These are phyloP conservation scores for Brevimyrus niger DNA, from an alignment of 2,113 vertebrate species.

Conservation along the genomic window DNA sequence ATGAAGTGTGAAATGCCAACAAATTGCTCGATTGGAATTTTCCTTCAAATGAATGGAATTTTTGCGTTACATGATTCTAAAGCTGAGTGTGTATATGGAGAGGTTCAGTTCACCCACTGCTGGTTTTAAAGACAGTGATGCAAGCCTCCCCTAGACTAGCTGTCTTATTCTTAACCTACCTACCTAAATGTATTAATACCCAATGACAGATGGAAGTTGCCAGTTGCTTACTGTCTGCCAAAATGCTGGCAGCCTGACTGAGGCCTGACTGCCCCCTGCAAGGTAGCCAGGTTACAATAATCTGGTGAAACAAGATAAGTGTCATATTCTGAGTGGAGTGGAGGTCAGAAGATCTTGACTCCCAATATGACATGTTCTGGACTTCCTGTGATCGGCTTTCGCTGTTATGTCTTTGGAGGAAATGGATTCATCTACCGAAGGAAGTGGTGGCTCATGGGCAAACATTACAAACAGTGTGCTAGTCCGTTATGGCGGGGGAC, in stretches of 20 bases:
- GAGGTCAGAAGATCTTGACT: background rate
- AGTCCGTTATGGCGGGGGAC: background rate
- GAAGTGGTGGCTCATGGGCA: background rate
- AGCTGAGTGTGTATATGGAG: background rate
- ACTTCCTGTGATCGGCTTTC: background rate
- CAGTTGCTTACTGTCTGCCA: background rate
- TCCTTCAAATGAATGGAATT: background rate
- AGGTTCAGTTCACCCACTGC: background rate
- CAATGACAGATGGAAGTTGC: background rate
- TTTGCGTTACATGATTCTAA: background rate
- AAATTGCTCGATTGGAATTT: background rate
- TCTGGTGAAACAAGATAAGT: background rate
- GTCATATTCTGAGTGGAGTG: background rate
- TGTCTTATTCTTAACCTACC: background rate
- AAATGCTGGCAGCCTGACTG: background rate
- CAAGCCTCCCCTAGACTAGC: background rate
- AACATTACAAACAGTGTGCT: background rate
- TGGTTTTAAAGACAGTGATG: background rate
- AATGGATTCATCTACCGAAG: background rate
- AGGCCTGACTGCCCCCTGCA: background rate
- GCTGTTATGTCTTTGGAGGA: background rate
- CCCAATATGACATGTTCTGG: background rate
- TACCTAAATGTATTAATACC: background rate
- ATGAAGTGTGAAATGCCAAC: background rate
- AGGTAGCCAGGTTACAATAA: background rate